phyloP scores from a whole-genome alignment of 2,797 vertebrate genomes.

The Thamnophis elegans region DNA sequence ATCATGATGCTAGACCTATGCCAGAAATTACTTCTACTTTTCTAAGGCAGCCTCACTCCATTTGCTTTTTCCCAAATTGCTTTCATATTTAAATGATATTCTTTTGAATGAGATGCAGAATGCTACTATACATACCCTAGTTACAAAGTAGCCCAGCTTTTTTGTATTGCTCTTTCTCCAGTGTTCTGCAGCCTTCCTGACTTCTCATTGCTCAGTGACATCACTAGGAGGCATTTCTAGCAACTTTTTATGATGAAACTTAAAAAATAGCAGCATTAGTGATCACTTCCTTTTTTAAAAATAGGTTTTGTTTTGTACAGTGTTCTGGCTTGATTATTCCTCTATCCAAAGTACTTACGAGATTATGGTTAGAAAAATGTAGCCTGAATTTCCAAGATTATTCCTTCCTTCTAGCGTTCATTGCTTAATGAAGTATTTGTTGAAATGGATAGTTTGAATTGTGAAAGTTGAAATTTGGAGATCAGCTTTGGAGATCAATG shows the following conservation, averaged over 20 bases:
- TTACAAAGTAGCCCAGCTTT: not conserved
- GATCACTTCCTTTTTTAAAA: not conserved
- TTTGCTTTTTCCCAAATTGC: not conserved
- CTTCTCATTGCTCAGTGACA: not conserved
- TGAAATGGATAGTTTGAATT: not conserved
- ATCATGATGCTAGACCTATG: not conserved
- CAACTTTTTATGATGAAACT: not conserved
- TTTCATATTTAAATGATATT: not conserved
- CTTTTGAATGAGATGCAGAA: not conserved
- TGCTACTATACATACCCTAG: not conserved
- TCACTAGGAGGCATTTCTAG: not conserved
- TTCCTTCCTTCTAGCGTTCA: not conserved
- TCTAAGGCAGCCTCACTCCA: not conserved
- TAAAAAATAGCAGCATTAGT: not conserved
- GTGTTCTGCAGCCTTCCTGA: not conserved
- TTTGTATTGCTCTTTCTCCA: not conserved
- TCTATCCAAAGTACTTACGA: not conserved
- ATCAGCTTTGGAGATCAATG: not conserved
- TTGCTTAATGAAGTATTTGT: not conserved
- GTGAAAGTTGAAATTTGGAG: not conserved
- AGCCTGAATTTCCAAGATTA: not conserved
- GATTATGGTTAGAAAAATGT: not conserved
- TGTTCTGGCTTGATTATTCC: not conserved
- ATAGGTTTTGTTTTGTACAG: not conserved
- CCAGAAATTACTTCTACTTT: not conserved